Evolutionary conservation across 2,888 invertebrate species (phyloP).

Genomic region (Protonemura montana): DNA sequence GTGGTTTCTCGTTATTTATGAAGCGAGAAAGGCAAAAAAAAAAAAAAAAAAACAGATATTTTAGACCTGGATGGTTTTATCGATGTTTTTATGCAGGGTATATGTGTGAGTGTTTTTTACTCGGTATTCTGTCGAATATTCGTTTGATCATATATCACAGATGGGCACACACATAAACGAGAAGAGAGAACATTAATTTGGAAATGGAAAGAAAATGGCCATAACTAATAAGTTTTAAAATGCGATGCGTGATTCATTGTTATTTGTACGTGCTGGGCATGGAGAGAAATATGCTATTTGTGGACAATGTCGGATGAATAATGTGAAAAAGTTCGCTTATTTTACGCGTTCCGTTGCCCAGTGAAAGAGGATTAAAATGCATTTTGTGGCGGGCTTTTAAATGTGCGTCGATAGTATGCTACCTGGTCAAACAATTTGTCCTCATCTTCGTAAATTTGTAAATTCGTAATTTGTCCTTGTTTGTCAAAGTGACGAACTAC

Average conservation of each 20-base stretch:
- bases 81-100: not conserved
- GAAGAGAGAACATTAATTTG: not conserved
- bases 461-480: too few species aligned
- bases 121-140: not conserved
- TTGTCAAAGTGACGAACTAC: too few species aligned
- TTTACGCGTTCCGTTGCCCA: not conserved
- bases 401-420: not conserved
- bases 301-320: not conserved
- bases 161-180: not conserved
- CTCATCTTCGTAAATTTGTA: too few species aligned
- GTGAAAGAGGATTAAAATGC: not conserved
- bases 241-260: not conserved
- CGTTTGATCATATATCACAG: not conserved
- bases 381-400: not conserved
- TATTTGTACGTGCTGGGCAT: not conserved
- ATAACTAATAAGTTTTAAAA: conserved; percentile 2
- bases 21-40: not conserved
- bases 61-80: not conserved
- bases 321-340: not conserved
- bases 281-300: not conserved
- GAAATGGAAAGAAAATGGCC: not conserved
- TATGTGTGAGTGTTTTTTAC: not conserved
- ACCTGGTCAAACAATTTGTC: too few species aligned
- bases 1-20: not conserved
- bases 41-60: not conserved